Conservation (phyloP, 2,113 vertebrate species). For the Brienomyrus brachyistius region DNA sequence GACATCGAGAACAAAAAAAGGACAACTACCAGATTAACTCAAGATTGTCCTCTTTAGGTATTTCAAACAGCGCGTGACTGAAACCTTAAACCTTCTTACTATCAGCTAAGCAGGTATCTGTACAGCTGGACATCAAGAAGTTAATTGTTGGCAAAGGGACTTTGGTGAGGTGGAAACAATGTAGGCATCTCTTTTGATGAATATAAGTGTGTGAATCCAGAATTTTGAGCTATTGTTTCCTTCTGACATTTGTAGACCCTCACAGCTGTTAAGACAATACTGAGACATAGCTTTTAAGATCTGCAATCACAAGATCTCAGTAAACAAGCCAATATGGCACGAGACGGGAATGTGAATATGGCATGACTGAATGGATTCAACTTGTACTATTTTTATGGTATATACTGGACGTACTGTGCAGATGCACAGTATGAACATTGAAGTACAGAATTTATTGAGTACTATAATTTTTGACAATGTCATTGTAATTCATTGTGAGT, state of each 20-base stretch:
- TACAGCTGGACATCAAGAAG: conserved; percentile 47
- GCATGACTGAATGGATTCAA: background rate
- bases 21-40: conserved; percentile 51
- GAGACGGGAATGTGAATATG: background rate
- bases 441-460: background rate
- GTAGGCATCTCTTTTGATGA: background rate
- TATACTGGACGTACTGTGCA: background rate
- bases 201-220: background rate
- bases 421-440: background rate
- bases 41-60: conserved; percentile 42
- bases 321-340: background rate
- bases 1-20: conserved; percentile 56
- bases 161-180: conserved; percentile 26
- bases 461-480: background rate
- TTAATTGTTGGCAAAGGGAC: conserved; percentile 47
- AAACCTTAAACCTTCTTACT: conserved; percentile 53
- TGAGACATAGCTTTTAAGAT: background rate
- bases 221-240: background rate
- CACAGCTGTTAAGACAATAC: background rate
- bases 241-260: background rate
- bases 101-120: conserved; percentile 44
- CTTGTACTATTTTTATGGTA: background rate
- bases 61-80: conserved; percentile 40
- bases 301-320: background rate
- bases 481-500: background rate